Base-by-base conservation (phyloP, 2,113 vertebrate species). In the Heterocephalus glaber region DNA sequence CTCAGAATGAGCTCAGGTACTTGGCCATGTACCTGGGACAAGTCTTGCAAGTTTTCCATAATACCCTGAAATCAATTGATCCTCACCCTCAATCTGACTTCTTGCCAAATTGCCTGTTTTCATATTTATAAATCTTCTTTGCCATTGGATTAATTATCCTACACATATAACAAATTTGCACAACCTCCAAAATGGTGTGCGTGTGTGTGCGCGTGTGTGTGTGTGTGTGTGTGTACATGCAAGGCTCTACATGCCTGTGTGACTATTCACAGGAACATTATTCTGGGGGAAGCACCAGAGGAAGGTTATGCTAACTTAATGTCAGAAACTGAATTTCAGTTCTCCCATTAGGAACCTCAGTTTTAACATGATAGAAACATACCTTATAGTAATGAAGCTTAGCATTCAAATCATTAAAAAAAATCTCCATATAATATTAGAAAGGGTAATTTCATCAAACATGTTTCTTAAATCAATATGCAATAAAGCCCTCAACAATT, bases 391-490 rank as follows among this genome's bases (percentile, higher is more conserved):
- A 88, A 80, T 63, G 16, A 56, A 76, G 58, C 35, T 35, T 14
- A 38, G 17, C 60, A n/a, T 61, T 54, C 60, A 6, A 83, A 16
- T 68, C 70, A 88, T 54, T 83, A 84, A 17, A 66, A 95, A 81
- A 58, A 70, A 28, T 92, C 87, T 60, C 79, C 61, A 8, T 7
- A 13, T 80, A 68, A 30, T 72, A 72, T 63, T 76, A 80, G 56
- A 44, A 80, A 63, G 44, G 63, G 35, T 74, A 47, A 92, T 88
- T 80, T 90, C 44, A 6, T 87, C 70, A 38, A n/a, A 54, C 13
- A 11, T 52, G 19, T 68, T 97, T 90, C 89, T 94, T 87, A 81
- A 96, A 97, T 92, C 86, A 84, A 56, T 90, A 61, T 66, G 49
- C 41, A 80, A 26, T 87, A 49, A 92, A 80, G 30, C 41, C 85